Evolutionary conservation across 1,140 invertebrate species (phyloP).

Genomic region (Brachionus plicatilis): DNA sequence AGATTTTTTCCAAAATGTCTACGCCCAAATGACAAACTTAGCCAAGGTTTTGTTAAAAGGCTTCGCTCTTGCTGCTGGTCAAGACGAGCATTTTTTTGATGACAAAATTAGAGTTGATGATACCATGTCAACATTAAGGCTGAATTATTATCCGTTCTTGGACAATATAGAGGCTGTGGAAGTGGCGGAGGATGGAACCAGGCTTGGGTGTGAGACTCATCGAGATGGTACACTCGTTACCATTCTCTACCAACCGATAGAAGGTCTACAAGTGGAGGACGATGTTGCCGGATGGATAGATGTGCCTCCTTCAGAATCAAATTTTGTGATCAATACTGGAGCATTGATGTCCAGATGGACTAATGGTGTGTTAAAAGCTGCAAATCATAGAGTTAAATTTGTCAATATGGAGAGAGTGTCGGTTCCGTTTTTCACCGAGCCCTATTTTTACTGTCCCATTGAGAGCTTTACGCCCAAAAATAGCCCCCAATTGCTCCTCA

Average conservation of each 20-base stretch:
- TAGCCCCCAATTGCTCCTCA: not conserved
- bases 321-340: slow-evolving; percentile 6
- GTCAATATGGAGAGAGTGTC: not conserved
- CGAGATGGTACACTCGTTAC: not conserved
- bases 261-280: not conserved
- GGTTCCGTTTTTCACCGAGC: not conserved
- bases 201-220: not conserved
- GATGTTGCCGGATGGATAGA: not conserved
- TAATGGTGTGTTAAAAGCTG: not conserved
- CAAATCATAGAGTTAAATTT: slow-evolving; percentile 20
- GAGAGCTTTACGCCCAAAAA: not conserved
- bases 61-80: not conserved
- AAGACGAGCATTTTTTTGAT: not conserved
- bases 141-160: not conserved
- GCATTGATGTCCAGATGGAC: not conserved
- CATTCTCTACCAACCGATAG: not conserved
- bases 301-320: not conserved
- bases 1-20: not conserved
- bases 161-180: not conserved
- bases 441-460: not conserved
- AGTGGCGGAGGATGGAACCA: not conserved
- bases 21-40: not conserved
- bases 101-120: not conserved
- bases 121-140: not conserved
- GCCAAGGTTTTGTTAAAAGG: not conserved